A percentile compares a stretch with the other conserved stretches of the same genome.
phyloP scores from a whole-genome alignment of 1,140 invertebrate species.

The Bombus affinis region DNA sequence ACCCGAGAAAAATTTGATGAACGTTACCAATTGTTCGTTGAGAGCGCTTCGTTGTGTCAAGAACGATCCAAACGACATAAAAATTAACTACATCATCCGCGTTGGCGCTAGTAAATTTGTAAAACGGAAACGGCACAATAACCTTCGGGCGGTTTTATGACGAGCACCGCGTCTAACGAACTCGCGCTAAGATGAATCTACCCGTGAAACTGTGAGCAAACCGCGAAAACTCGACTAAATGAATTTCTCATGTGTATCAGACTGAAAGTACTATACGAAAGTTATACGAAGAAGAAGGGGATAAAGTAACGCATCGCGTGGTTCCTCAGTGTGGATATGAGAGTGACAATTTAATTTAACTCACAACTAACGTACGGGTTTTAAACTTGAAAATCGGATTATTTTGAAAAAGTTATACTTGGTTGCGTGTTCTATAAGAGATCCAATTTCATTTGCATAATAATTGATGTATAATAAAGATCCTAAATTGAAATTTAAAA shows the following conservation, averaged over 20 bases:
- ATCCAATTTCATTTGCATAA: too few relatives aligned
- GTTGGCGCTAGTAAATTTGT: constrained; percentile 39
- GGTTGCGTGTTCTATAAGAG: not conserved
- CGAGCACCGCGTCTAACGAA: constrained; percentile 53
- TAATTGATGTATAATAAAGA: too few relatives aligned
- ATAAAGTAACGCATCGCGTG: not conserved
- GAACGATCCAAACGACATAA: constrained; percentile 42
- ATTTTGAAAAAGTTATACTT: not conserved
- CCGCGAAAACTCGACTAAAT: constrained; percentile 1
- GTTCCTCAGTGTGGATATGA: not conserved
- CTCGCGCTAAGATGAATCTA: constrained; percentile 50
- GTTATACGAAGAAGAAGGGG: not conserved
- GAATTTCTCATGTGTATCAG: constrained; percentile 8
- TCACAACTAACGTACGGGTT: not conserved
- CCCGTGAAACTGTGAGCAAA: constrained; percentile 18
- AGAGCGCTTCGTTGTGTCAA: constrained; percentile 34
- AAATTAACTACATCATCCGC: constrained; percentile 20
- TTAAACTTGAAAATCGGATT: too few relatives aligned
- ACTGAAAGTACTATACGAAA: not conserved
- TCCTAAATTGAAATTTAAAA: too few relatives aligned
- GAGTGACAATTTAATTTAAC: not conserved
- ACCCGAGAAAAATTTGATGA: not conserved
- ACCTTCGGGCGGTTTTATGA: constrained; percentile 46
- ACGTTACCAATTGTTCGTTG: not conserved
- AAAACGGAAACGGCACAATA: constrained; percentile 29